A percentile compares a stretch with the other conserved stretches of the same genome.
phyloP scores from a whole-genome alignment of 1,140 invertebrate genomes.

The Diorhabda sublineata region DNA sequence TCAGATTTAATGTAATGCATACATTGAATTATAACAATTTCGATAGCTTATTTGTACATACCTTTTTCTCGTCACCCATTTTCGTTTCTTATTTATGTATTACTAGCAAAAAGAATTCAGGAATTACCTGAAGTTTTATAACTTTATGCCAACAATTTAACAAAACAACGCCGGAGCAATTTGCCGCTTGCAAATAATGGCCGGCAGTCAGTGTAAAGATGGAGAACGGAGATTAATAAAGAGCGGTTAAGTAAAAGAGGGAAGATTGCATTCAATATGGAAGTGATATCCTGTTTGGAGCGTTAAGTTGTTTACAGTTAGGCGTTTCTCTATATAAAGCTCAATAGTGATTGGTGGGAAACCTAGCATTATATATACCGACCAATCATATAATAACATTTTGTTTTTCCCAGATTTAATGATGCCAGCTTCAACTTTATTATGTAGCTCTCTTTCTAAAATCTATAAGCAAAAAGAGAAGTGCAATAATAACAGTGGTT shows the following conservation, averaged over 20 bases:
- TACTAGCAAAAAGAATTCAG: background rate
- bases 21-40: background rate
- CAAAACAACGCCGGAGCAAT: constrained; percentile 12
- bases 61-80: constrained; percentile 48
- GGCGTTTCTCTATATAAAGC: background rate
- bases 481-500: no score
- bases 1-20: constrained; percentile 15
- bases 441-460: no score
- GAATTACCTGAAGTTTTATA: background rate
- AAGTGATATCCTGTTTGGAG: background rate
- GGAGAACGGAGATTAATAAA: constrained; percentile 14
- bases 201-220: constrained; percentile 22
- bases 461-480: no score
- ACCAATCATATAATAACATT: no score
- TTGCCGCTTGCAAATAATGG: constrained; percentile 31
- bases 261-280: background rate
- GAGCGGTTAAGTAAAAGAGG: constrained; percentile 32
- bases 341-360: background rate
- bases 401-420: no score
- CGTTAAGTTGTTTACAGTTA: no score
- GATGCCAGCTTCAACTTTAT: no score
- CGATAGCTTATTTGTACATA: constrained; percentile 25
- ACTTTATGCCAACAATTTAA: constrained; percentile 9
- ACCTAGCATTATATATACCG: no score
- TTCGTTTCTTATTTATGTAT: constrained; percentile 16